Evolutionary conservation across 1,140 invertebrate genomes (phyloP).

Genomic region (Drosophila lacteicornis): DNA sequence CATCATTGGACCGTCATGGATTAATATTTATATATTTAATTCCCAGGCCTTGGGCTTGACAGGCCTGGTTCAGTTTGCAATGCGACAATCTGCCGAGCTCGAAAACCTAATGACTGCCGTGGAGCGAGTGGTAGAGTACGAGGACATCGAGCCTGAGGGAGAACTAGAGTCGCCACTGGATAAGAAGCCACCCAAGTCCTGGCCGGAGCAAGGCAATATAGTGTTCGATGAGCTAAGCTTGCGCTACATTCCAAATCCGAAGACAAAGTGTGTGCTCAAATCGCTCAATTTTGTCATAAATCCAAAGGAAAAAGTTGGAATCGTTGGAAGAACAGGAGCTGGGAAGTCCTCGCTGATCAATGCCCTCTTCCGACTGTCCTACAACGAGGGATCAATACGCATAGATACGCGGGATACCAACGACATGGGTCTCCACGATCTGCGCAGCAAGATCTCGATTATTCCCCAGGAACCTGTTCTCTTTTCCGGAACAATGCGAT

Average conservation of each 20-base stretch:
- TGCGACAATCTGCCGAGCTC: slow-evolving; percentile 92
- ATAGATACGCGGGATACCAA: slow-evolving; percentile 89
- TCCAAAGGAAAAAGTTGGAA: slow-evolving; percentile 88
- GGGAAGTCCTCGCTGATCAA: slow-evolving; percentile 89
- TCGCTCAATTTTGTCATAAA: slow-evolving; percentile 87
- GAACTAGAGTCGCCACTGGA: slow-evolving; percentile 87
- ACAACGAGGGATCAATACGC: slow-evolving; percentile 89
- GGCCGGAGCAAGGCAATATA: slow-evolving; percentile 90
- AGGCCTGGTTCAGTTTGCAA: slow-evolving; percentile 94
- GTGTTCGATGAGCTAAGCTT: slow-evolving; percentile 88
- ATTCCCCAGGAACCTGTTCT: slow-evolving; percentile 96
- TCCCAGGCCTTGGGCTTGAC: slow-evolving; percentile 89
- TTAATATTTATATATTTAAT: no score
- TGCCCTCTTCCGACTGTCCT: slow-evolving; percentile 91
- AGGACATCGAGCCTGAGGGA: slow-evolving; percentile 89
- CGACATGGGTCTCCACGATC: slow-evolving; percentile 88
- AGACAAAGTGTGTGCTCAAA: slow-evolving; percentile 88
- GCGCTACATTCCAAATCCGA: slow-evolving; percentile 88
- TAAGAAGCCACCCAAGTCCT: slow-evolving; percentile 88
- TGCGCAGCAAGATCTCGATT: slow-evolving; percentile 93
- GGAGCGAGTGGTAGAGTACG: slow-evolving; percentile 91
- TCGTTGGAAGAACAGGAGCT: slow-evolving; percentile 95
- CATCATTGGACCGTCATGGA: no score
- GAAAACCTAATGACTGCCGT: slow-evolving; percentile 94
- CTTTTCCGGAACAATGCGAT: slow-evolving; percentile 92